Percentiles rank a stretch among this genome's conserved stretches.
phyloP scores from a whole-genome alignment of 2,113 vertebrate species.

The Rhagologus leucostigma region DNA sequence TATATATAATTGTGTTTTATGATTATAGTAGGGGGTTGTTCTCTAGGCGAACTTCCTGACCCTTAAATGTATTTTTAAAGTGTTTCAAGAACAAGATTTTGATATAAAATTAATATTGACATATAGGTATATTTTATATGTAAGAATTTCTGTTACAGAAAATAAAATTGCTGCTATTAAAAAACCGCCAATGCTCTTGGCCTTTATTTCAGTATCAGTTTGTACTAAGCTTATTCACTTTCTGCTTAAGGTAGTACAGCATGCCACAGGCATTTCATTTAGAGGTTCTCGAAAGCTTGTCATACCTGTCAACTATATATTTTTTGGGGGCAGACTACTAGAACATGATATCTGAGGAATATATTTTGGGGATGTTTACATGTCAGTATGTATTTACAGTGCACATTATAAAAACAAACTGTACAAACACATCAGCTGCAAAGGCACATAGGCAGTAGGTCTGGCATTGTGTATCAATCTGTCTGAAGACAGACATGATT shows the following conservation, averaged over 20 bases:
- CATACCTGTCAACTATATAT: background rate
- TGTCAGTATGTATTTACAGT: background rate
- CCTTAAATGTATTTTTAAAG: background rate
- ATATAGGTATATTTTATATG: background rate
- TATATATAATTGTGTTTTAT: background rate
- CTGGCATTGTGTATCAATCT: background rate
- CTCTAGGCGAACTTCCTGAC: background rate
- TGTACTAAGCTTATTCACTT: background rate
- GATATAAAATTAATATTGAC: background rate
- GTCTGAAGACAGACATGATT: background rate
- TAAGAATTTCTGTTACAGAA: background rate
- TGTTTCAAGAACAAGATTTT: background rate
- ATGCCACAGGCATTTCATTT: background rate
- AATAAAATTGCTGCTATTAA: background rate
- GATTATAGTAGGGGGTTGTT: background rate
- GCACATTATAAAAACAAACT: background rate
- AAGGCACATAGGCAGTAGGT: background rate
- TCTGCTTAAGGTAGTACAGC: background rate
- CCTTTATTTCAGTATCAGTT: background rate
- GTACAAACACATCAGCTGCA: background rate
- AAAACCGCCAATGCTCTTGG: rapidly evolving
- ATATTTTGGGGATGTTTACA: background rate
- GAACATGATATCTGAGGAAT: background rate
- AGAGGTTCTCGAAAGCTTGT: background rate
- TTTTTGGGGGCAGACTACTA: background rate